Base-by-base conservation (phyloP, 2,797 vertebrate species). In the Psittacula derbiana region DNA sequence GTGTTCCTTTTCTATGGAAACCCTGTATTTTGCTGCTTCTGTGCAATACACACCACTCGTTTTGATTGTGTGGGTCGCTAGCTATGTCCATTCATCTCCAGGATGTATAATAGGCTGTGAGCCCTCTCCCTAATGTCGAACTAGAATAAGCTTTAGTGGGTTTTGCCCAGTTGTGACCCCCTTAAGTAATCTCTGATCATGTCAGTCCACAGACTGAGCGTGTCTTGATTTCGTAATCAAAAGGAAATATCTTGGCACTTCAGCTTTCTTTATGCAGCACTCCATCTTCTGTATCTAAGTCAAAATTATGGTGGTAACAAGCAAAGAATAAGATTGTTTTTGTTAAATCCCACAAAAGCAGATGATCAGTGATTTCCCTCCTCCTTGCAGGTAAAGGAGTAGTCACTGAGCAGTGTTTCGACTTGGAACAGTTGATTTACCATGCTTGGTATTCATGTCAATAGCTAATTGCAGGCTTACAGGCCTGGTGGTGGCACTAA, bases 401-500 rank as follows among this genome's bases (percentile, higher is more conserved):
- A 66, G 30, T 28, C 61, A 71, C 46, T 71, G 55, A 18, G 12
- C 11, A 58, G 12, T 10, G 2, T 57, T 79, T 89, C 58, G 31
- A 61, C 52, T 67, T 85, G 4, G 11, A 80, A 65, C 50, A 41
- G 60, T 16, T 82, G 67, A 81, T 92, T 90, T 85, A 71, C 74
- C 52, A 64, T 16, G 7, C 73, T 90, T 49, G 25, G 46, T 90
- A 93, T 90, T 92, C 89, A 90, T 47, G 64, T 69, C 93, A 94
- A 90, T 61, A 90, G 81, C 61, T 96, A 87, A 92, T 40, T 92
- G 76, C 41, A 82, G 76, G 40, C 61, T 87, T 90, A 78, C 11
- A 90, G 73, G 64, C 89, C 64, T 71, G 82, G 91, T 64, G 66
- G 83, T 38, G 66, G 61, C 50, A 92, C 91, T 94, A 93, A 95